Evolutionary conservation across 1,140 invertebrate genomes (phyloP).

Genomic region (Zaprionus nigranus): DNA sequence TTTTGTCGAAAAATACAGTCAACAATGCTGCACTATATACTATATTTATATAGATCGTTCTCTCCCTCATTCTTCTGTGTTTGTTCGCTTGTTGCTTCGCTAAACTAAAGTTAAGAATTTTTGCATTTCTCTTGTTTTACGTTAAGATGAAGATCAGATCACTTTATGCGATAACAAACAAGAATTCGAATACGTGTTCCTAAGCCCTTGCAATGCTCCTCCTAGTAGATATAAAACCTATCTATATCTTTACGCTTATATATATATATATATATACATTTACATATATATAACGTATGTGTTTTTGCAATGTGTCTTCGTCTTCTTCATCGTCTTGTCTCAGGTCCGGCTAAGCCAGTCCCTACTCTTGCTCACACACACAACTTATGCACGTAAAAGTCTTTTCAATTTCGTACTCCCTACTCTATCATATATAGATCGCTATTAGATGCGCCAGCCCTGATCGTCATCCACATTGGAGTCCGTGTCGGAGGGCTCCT

Average conservation of each 20-base stretch:
- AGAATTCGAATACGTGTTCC: conserved; percentile 57
- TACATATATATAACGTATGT: conserved; percentile 25
- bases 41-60: conserved; percentile 1
- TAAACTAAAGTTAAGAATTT: conserved; percentile 36
- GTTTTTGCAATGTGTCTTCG: conserved; percentile 49
- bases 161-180: conserved; percentile 70
- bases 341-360: conserved; percentile 59
- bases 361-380: conserved; percentile 25
- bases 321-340: conserved; percentile 8
- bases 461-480: conserved; percentile 84
- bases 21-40: conserved; percentile 37
- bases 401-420: conserved; percentile 66
- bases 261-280: conserved; percentile 31
- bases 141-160: conserved; percentile 81
- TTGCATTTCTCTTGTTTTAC: conserved; percentile 45
- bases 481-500: conserved; percentile 91
- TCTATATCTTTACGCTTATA: conserved; percentile 40
- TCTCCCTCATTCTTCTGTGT: neutral
- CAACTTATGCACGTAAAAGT: conserved; percentile 71
- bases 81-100: conserved; percentile 71
- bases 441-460: conserved; percentile 80
- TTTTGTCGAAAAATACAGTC: conserved; percentile 58
- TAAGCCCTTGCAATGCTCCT: conserved; percentile 69
- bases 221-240: conserved; percentile 36
- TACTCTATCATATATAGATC: conserved; percentile 22